phyloP scores from a whole-genome alignment of 1,140 invertebrate species.

The Aphis gossypii region DNA sequence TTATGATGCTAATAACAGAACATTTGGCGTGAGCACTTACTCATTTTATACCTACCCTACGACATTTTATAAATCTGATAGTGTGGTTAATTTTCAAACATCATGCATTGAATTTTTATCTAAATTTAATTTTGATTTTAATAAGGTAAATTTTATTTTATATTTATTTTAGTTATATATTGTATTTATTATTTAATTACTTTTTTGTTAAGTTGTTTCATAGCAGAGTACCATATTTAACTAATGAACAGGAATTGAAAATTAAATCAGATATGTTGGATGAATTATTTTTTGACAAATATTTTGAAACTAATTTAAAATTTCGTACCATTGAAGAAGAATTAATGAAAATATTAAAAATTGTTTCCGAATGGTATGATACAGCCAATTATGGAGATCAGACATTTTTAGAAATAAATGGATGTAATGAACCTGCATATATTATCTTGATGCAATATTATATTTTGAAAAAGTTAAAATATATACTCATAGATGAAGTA shows the following conservation, averaged over 20 bases:
- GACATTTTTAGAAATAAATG: constrained; percentile 32
- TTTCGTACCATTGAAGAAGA: constrained; percentile 36
- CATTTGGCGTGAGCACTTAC: background rate
- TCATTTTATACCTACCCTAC: constrained; percentile 44
- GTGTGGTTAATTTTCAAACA: constrained; percentile 31
- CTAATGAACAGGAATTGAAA: constrained; percentile 18
- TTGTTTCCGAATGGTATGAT: constrained; percentile 45
- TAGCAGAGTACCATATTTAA: constrained; percentile 37
- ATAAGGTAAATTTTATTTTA: constrained; percentile 32
- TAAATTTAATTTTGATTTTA: constrained; percentile 52
- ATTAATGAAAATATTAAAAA: constrained; percentile 27
- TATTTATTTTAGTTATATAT: background rate
- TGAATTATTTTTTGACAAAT: constrained; percentile 30
- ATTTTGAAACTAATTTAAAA: constrained; percentile 44
- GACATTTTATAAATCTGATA: constrained; percentile 41
- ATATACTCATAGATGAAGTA: constrained; percentile 36
- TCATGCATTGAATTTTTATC: constrained; percentile 53
- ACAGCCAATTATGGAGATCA: constrained; percentile 4
- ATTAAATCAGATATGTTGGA: constrained; percentile 34
- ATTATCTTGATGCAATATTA: constrained; percentile 35
- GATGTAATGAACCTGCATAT: constrained; percentile 37
- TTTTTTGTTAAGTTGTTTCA: constrained; percentile 38
- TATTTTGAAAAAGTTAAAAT: constrained; percentile 25
- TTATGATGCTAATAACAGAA: constrained; percentile 9
- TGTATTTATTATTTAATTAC: background rate